These are phyloP conservation scores for Hypotaenidia okinawae DNA, from an alignment of 2,797 vertebrate genomes.

Conservation along the genomic window DNA sequence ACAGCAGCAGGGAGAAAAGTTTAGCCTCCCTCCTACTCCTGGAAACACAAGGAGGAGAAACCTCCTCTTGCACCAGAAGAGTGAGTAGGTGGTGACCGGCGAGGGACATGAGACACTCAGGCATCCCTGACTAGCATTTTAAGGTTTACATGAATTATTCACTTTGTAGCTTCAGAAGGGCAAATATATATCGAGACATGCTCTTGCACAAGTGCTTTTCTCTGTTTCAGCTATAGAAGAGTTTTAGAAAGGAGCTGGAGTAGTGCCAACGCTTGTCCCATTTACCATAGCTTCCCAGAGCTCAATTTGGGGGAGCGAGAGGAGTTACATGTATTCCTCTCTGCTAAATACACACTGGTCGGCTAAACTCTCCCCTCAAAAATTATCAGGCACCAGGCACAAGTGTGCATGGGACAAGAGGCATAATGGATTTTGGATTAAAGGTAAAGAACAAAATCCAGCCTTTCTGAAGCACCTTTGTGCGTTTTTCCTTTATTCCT, in stretches of 20 bases:
- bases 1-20: background rate
- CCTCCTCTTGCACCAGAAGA: background rate
- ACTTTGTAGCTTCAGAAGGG: background rate
- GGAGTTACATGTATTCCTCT: background rate
- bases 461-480: background rate
- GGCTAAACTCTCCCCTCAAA: background rate
- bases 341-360: background rate
- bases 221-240: background rate
- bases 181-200: background rate
- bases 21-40: background rate
- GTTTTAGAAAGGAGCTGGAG: slow-evolving; percentile 10
- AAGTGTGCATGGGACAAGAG: background rate
- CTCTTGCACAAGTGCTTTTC: background rate
- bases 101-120: background rate
- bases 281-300: background rate
- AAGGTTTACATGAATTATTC: background rate
- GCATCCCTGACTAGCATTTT: background rate
- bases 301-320: background rate
- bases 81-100: background rate
- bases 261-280: background rate
- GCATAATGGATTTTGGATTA: background rate
- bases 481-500: background rate
- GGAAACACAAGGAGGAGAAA: background rate
- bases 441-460: background rate
- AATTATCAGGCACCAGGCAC: background rate